These are phyloP conservation scores for Machimus rusticus DNA, from an alignment of 2,888 invertebrate species.

Conservation along the genomic window DNA sequence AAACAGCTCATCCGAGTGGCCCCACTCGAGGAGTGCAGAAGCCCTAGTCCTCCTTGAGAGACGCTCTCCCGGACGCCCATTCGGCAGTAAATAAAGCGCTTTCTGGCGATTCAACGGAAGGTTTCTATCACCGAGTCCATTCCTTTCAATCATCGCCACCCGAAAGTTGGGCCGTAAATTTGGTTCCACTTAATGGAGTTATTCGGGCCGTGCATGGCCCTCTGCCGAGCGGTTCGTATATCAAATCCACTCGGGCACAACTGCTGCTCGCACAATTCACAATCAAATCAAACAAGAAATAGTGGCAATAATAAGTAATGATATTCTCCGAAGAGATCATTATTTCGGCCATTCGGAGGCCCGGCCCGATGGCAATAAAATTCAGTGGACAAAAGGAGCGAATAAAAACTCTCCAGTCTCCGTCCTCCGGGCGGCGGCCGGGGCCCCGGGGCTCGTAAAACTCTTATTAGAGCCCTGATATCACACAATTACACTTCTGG, in stretches of 20 bases:
- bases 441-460: conserved; percentile 42
- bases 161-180: conserved; percentile 5
- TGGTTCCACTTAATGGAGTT: conserved; percentile 1
- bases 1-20: neutral
- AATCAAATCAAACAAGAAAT: conserved; percentile 35
- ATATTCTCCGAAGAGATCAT: conserved; percentile 37
- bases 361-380: conserved; percentile 33
- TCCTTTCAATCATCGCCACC: neutral
- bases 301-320: conserved; percentile 40
- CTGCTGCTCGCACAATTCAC: conserved; percentile 5
- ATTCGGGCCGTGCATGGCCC: neutral
- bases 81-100: neutral
- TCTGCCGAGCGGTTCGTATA: neutral
- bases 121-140: neutral
- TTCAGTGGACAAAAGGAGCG: conserved; percentile 39
- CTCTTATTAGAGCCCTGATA: conserved; percentile 46
- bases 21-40: neutral
- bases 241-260: neutral
- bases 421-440: neutral
- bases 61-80: neutral
- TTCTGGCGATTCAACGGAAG: neutral
- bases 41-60: neutral
- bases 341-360: conserved; percentile 22
- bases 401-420: conserved; percentile 32
- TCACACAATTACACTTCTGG: conserved; percentile 45